phyloP scores from a whole-genome alignment of 2,113 vertebrate species.

The Recurvirostra avosetta region DNA sequence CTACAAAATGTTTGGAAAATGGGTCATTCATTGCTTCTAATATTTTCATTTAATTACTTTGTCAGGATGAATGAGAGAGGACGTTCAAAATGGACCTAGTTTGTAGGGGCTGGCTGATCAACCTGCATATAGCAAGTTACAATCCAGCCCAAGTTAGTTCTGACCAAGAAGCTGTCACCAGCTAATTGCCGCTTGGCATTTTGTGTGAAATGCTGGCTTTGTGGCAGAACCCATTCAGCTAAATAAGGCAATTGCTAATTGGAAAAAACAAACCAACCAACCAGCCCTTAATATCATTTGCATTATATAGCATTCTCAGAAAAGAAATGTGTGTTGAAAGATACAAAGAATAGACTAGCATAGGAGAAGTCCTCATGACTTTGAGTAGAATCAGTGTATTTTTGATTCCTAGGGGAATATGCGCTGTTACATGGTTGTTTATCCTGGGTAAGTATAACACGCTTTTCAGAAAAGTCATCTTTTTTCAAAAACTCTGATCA shows the following conservation, averaged over 20 bases:
- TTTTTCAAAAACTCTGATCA: neutral
- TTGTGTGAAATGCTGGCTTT: neutral
- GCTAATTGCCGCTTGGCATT: neutral
- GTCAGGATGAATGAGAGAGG: neutral
- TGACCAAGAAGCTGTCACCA: neutral
- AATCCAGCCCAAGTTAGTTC: neutral
- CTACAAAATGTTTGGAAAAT: neutral
- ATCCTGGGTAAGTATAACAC: neutral
- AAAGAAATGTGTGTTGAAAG: neutral
- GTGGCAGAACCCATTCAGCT: neutral
- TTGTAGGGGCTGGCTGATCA: neutral
- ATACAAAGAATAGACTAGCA: accelerated
- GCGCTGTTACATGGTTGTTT: neutral
- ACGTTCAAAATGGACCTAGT: neutral
- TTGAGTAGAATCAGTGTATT: neutral
- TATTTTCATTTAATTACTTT: neutral
- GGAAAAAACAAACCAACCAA: too few relatives aligned
- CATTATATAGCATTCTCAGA: neutral
- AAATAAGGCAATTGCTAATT: neutral
- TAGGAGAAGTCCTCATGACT: neutral
- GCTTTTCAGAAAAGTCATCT: neutral
- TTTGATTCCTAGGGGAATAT: neutral
- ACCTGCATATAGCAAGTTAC: neutral
- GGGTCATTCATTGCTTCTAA: neutral
- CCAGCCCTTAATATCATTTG: neutral